Base-by-base conservation (phyloP, 2,888 invertebrate genomes). In the Argyresthia albistria region DNA sequence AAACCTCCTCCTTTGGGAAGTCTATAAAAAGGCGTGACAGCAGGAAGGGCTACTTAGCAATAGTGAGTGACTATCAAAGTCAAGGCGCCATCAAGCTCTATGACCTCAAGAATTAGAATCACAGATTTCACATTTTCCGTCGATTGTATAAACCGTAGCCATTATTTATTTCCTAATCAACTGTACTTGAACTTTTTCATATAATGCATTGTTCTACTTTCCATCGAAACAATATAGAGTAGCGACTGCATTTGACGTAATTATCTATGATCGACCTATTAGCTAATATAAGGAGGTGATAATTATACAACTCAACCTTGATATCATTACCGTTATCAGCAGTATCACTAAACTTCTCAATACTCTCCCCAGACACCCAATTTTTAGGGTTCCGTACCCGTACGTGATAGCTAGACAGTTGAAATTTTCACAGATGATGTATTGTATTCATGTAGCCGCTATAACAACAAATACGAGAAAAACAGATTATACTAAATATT, bases 201-300 rank as follows among this genome's bases (percentile, higher is more conserved):
- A 45, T 51, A 53, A 51, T 54, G 54, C 53, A 51, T 16, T 55
- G 59, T 39, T 55, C 63, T 52, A 63, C 63, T 63, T 63, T 63
- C 63, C 56, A 59, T 39, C 15, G 50, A 52, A 14, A 39, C 4
- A n/a, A 11, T 25, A 25, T 25, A 25, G 25, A 25, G 6, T 25
- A 25, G 25, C 6, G 25, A 25, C 25, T 6, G 25, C 2, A 25
- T 25, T 25, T 25, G 25, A 25, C 25, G 25, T 25, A 25, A 25
- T 25, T 25, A 4, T 25, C 25, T 25, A 25, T 25, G 25, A 25
- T 25, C 25, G 25, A 39, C 39, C 10, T 39, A 39, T n/a, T 11
- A 39, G 7, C 39, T 11, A 11, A 39, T n/a, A 39, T 39, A 39
- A 8, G 11, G 2, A 39, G 39, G 3, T 39, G n/a, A 8, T 39